Conservation (phyloP, 1,140 invertebrate genomes). For the Pectinophora gossypiella region DNA sequence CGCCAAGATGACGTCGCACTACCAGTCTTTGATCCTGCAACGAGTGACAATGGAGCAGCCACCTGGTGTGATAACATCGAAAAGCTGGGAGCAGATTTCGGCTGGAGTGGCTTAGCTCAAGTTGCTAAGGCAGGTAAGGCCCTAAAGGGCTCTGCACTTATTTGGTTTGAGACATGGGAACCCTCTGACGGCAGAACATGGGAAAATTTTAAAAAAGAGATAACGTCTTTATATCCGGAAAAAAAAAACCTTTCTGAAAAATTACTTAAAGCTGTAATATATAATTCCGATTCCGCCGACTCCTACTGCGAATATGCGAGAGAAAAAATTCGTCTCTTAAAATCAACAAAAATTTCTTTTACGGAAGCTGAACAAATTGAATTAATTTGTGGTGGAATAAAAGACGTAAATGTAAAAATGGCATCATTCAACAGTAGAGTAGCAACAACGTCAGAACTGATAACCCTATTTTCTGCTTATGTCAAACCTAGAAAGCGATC, state of each 20-base stretch:
- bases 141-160: slow-evolving; percentile 11
- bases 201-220: slow-evolving; percentile 9
- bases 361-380: slow-evolving; percentile 1
- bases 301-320: slow-evolving; percentile 6
- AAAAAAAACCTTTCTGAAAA: slow-evolving; percentile 8
- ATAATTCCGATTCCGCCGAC: neutral
- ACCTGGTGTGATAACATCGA: slow-evolving; percentile 13
- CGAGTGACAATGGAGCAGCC: slow-evolving; percentile 9
- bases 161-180: slow-evolving; percentile 1
- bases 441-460: neutral
- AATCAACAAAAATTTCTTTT: slow-evolving; percentile 7
- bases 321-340: slow-evolving; percentile 1
- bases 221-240: slow-evolving; percentile 2
- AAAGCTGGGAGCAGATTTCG: slow-evolving; percentile 3
- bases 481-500: neutral
- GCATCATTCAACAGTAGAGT: neutral
- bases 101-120: slow-evolving; percentile 9
- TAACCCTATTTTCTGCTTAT: neutral
- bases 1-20: slow-evolving; percentile 7
- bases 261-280: neutral
- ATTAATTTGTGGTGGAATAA: neutral
- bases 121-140: slow-evolving; percentile 13
- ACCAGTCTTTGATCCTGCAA: slow-evolving; percentile 12
- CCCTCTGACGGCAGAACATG: slow-evolving; percentile 8
- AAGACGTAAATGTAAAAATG: neutral